Base-by-base conservation (phyloP, 2,113 vertebrate genomes). In the Oxyruncus cristatus region DNA sequence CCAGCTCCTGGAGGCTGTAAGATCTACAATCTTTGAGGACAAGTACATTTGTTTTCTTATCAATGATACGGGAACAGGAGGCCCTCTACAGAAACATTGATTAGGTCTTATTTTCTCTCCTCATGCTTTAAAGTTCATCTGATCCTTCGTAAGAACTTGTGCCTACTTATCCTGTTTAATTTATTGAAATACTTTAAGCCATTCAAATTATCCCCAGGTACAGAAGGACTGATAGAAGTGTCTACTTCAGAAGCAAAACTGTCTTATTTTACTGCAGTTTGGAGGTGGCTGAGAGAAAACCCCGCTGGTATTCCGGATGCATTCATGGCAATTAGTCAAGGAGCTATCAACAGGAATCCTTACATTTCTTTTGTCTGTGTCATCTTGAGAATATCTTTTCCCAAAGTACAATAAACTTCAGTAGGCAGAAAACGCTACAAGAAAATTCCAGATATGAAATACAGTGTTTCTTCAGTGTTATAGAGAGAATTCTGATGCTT, bases 281-380 rank as follows among this genome's bases (percentile, higher is more conserved):
- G 39, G 39, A 93, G 73, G 52, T 85, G 63, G 59, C 27, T 14
- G 78, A 86, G 46, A 91, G 70, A 89, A 97, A 89, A 50, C 9
- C 53, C 73, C 0, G 1, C 55, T 85, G 85, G 28, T 89, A 59
- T 56, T 87, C 76, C 12, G 50, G n/a, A 75, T 84, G 22, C 9
- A 5, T 85, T 92, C 55, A 32, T n/a, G 27, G 79, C 91, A 91
- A 94, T 97, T 97, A 93, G 90, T 91, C 66, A 92, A 85, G 89
- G 70, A 93, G 63, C 59, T 92, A 80, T 95, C 88, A 82, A 73
- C 55, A 89, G 85, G 84, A 89, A 89, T 92, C 81, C 77, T 91
- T 84, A 50, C 17, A n/a, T 71, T 85, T 94, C 85, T 96, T 91
- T 94, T 91, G 65, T 83, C 71, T 88, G 46, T 86, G 90, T 62